These are phyloP conservation scores for Neopelma chrysocephalum DNA, from an alignment of 2,797 vertebrate genomes.

Conservation along the genomic window DNA sequence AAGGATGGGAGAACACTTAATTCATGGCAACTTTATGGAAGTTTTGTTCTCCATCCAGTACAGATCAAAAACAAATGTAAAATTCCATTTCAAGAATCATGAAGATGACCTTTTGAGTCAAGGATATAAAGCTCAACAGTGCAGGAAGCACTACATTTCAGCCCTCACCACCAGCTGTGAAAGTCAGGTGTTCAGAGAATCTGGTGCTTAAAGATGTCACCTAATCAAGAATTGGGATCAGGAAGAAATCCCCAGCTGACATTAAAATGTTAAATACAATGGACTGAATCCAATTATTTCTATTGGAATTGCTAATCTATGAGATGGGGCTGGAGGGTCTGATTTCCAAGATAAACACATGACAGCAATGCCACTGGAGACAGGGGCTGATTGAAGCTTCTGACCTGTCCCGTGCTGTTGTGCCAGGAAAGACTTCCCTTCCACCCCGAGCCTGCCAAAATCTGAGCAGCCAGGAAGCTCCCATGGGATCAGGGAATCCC, in stretches of 20 bases:
- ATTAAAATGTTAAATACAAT: slow-evolving; percentile 24
- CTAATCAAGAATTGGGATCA: slow-evolving; percentile 8
- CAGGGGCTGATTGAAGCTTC: background rate
- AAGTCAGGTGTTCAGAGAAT: background rate
- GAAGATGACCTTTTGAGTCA: background rate
- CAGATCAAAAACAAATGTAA: background rate
- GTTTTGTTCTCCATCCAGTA: background rate
- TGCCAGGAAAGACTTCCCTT: background rate
- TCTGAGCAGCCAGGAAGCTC: background rate
- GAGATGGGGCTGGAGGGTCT: background rate
- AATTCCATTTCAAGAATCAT: background rate
- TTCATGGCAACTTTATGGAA: background rate
- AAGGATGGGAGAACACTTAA: background rate
- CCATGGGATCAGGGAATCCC: background rate
- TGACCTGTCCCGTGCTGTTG: background rate
- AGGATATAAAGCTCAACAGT: background rate
- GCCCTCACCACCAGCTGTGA: background rate
- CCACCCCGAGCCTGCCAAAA: background rate
- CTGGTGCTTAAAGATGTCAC: background rate
- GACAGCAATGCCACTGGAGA: background rate
- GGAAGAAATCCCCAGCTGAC: slow-evolving; percentile 15
- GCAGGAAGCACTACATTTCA: background rate
- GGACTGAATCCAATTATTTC: slow-evolving; percentile 19
- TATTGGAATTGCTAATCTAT: slow-evolving; percentile 23
- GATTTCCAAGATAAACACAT: background rate